phyloP scores from a whole-genome alignment of 1,140 invertebrate species.

The Colletes gigas region DNA sequence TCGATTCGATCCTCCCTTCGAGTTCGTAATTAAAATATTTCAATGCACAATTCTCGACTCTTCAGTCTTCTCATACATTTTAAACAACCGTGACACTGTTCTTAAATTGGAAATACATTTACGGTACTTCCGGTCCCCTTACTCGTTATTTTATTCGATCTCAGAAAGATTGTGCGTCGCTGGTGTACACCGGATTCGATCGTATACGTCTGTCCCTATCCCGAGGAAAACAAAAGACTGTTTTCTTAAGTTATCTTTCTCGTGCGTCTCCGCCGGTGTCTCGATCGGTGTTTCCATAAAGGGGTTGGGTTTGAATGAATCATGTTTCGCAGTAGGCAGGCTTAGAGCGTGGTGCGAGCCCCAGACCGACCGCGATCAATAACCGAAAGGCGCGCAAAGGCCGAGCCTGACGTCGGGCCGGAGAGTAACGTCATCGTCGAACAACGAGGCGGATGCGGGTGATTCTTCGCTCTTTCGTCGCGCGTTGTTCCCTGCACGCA shows the following conservation, averaged over 20 bases:
- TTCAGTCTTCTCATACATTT: too few relatives aligned
- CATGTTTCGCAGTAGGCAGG: slow-evolving; percentile 36
- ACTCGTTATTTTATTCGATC: too few relatives aligned
- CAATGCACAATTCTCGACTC: too few relatives aligned
- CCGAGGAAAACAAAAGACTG: neutral
- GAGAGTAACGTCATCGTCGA: slow-evolving; percentile 49
- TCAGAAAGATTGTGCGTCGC: too few relatives aligned
- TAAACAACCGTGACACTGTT: too few relatives aligned
- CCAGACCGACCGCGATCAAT: slow-evolving; percentile 57
- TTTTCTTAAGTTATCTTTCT: neutral
- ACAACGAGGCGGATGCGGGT: neutral
- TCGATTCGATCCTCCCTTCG: neutral
- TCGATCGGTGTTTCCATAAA: neutral
- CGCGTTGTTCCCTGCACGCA: too few relatives aligned
- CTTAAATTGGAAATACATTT: too few relatives aligned
- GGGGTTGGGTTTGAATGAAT: slow-evolving; percentile 44
- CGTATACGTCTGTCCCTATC: neutral
- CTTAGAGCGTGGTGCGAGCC: neutral
- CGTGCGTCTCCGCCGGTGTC: neutral
- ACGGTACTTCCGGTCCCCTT: too few relatives aligned
- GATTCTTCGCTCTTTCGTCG: neutral
- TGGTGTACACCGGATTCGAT: too few relatives aligned
- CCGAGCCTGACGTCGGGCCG: slow-evolving; percentile 52
- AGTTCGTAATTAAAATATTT: too few relatives aligned
- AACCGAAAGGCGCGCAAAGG: slow-evolving; percentile 61